A percentile compares a stretch with the other conserved stretches of the same genome.
phyloP scores from a whole-genome alignment of 2,113 vertebrate species.

The Nesoenas mayeri region DNA sequence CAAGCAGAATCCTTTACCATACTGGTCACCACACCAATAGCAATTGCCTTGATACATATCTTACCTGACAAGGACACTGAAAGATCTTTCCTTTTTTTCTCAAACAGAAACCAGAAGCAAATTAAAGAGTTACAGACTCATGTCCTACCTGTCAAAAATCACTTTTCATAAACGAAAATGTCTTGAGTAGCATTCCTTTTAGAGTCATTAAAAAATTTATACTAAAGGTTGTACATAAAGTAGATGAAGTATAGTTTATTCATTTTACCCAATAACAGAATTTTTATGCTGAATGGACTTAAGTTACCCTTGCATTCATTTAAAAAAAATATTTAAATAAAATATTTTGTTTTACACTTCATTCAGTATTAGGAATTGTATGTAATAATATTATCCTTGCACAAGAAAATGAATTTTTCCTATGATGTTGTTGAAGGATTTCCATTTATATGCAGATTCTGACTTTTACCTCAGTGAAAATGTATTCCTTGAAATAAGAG shows the following conservation, averaged over 20 bases:
- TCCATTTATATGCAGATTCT: conserved; percentile 61
- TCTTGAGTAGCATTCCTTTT: not conserved
- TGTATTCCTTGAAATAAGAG: conserved; percentile 23
- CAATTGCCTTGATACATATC: not conserved
- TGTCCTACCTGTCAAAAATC: not conserved
- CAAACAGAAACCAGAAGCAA: not conserved
- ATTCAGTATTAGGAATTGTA: conserved; percentile 10
- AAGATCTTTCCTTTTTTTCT: not conserved
- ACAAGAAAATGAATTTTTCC: conserved; percentile 45
- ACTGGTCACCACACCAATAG: not conserved
- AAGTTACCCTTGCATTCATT: not conserved
- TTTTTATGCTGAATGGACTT: conserved; percentile 17
- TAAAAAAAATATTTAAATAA: conserved; percentile 53
- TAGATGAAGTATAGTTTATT: not conserved
- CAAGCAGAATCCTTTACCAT: not conserved
- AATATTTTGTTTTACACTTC: conserved; percentile 12
- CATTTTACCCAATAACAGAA: not conserved
- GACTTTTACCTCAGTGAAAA: conserved; percentile 36
- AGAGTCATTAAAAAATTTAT: not conserved
- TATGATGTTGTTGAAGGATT: conserved; percentile 4
- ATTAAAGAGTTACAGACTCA: not conserved
- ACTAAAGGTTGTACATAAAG: not conserved
- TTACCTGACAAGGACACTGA: not conserved
- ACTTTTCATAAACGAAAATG: not conserved
- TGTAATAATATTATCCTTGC: conserved; percentile 30